Evolutionary conservation across 2,888 invertebrate genomes (phyloP), one percentile per base, ranked within the genome.

Genomic region (Hirtodrosophila alboralis): DNA sequence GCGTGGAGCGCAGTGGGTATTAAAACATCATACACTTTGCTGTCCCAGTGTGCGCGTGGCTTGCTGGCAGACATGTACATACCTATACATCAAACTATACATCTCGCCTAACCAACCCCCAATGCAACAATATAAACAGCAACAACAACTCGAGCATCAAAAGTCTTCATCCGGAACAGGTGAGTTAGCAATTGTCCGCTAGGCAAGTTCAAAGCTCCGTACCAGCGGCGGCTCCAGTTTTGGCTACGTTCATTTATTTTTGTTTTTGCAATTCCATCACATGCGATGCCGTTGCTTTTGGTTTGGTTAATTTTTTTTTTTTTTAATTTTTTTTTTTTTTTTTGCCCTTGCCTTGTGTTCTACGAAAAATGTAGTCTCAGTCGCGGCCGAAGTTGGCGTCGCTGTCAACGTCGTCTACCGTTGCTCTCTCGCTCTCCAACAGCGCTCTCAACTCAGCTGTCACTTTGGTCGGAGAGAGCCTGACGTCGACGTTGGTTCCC

Each of bases 401-500:
- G 61, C 66, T 52, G 52, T 47, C 60, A 51, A 60, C 47, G 66
- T 45, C 30, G 33, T 30, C 27, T 28, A n/a, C 51, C 44, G 34
- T 9, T 38, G 28, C 51, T 51, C 37, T 45, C 74, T 27, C 43
- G 38, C 58, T 60, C 74, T 16, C 38, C 21, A 52, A 52, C n/a
- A 60, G 67, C 72, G 71, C 78, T 72, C 73, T 75, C 77, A 65
- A 57, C 80, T 81, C 79, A 85, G 76, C 79, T 81, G 77, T 81
- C 83, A 77, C 30, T 62, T 69, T 51, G 26, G 7, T 44, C 21
- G 21, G 33, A 36, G 48, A 23, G 30, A 18, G 41, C 38, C 27
- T 68, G 64, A 83, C 84, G 80, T 78, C 58, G 58, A 56, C 66
- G 49, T 64, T 43, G 72, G 43, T 76, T 83, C 89, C 89, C 89